A percentile compares a stretch with the other conserved stretches of the same genome.
phyloP scores from a whole-genome alignment of 2,888 invertebrate species.

The Luperina testacea region DNA sequence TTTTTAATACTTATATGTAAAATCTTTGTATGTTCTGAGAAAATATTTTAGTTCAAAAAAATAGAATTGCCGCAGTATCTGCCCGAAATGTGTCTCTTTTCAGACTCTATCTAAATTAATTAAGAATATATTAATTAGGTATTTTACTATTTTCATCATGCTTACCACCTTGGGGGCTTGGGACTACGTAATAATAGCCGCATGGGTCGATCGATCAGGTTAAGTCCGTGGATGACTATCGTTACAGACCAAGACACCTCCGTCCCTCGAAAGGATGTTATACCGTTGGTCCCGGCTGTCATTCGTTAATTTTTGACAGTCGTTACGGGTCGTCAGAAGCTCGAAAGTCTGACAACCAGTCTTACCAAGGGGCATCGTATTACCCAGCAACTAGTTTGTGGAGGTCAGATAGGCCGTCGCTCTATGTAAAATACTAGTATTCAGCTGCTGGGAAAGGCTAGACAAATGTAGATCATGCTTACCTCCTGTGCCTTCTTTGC shows the following conservation, averaged over 20 bases:
- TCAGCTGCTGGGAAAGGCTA: background rate
- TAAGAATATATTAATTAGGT: background rate
- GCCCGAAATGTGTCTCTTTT: background rate
- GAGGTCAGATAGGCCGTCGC: background rate
- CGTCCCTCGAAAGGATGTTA: background rate
- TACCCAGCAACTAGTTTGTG: background rate
- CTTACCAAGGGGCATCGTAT: background rate
- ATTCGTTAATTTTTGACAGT: background rate
- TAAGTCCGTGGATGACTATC: too few relatives aligned
- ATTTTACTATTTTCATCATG: too few relatives aligned
- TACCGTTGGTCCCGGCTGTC: background rate
- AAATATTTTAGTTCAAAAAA: background rate
- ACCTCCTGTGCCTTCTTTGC: conserved; percentile 95
- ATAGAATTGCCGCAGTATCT: background rate
- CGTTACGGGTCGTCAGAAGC: background rate
- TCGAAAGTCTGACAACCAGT: background rate
- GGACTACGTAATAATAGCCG: too few relatives aligned
- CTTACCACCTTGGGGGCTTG: too few relatives aligned
- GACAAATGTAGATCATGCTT: background rate
- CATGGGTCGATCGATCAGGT: too few relatives aligned
- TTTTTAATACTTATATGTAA: too few relatives aligned
- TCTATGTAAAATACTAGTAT: background rate
- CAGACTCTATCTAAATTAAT: background rate
- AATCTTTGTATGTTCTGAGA: background rate
- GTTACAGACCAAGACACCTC: background rate